These are phyloP conservation scores for Colletes collaris DNA, from an alignment of 2,888 invertebrate species.

Conservation along the genomic window DNA sequence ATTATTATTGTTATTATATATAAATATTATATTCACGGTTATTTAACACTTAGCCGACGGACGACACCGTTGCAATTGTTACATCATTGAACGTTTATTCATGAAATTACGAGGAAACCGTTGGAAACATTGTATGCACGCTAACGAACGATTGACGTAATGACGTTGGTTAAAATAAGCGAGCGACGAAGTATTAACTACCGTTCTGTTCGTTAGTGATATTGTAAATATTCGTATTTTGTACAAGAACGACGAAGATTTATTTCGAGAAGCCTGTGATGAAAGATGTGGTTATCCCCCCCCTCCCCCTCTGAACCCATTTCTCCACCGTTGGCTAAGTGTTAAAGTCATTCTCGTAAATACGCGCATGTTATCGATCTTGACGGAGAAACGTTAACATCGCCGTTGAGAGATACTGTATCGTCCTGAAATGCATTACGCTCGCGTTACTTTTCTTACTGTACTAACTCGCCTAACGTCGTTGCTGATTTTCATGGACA, in stretches of 20 bases:
- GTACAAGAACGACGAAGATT: too few species aligned
- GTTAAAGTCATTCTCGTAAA: slow-evolving; percentile 49
- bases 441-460: slow-evolving; percentile 41
- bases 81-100: too few species aligned
- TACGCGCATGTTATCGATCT: slow-evolving; percentile 51
- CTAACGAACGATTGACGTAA: too few species aligned
- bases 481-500: slow-evolving; percentile 13
- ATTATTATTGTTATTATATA: slow-evolving; percentile 43
- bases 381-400: slow-evolving; percentile 29
- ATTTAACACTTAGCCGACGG: slow-evolving; percentile 42
- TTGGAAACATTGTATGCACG: too few species aligned
- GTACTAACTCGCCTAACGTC: slow-evolving; percentile 16
- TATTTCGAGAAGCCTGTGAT: too few species aligned
- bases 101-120: too few species aligned
- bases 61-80: neutral
- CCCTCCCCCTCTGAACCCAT: too few species aligned
- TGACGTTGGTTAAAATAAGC: too few species aligned
- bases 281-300: too few species aligned
- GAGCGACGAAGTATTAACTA: too few species aligned
- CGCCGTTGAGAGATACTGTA: slow-evolving; percentile 32
- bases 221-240: too few species aligned
- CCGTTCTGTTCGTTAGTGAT: too few species aligned
- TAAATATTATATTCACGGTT: slow-evolving; percentile 51
- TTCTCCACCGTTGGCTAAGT: neutral
- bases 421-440: slow-evolving; percentile 53